phyloP scores from a whole-genome alignment of 92 coral and sea anemone species.

The Ricordea florida region DNA sequence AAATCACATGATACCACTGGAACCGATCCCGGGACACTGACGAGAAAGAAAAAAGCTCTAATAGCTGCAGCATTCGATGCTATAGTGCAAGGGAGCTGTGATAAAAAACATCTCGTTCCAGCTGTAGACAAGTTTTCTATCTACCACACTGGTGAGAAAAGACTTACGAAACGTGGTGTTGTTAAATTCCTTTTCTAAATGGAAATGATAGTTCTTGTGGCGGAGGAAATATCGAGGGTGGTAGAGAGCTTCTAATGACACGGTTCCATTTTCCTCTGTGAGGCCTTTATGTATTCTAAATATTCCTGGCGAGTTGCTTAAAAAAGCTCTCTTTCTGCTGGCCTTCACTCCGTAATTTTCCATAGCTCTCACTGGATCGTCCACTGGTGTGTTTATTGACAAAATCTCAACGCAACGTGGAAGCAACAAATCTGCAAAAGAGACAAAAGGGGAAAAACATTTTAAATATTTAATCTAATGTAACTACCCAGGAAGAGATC shows the following conservation, averaged over 20 bases:
- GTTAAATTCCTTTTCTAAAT: constrained; percentile 62
- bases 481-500: neutral
- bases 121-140: too few species aligned
- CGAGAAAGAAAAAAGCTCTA: too few species aligned
- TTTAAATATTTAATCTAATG: neutral
- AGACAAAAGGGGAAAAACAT: neutral
- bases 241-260: constrained; percentile 73
- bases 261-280: constrained; percentile 65
- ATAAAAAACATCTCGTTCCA: too few species aligned
- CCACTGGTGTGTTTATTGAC: constrained; percentile 61
- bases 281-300: constrained; percentile 73
- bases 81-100: too few species aligned
- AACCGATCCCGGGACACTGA: too few species aligned
- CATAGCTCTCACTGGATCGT: constrained; percentile 38
- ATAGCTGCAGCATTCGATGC: too few species aligned
- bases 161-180: constrained; percentile 72
- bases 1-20: too few species aligned
- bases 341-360: constrained; percentile 68
- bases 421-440: constrained; percentile 20
- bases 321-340: constrained; percentile 52
- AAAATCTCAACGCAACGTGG: constrained; percentile 62
- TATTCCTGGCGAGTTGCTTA: constrained; percentile 58
- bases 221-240: constrained; percentile 77
- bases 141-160: too few species aligned
- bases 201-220: constrained; percentile 81